Evolutionary conservation across 2,113 vertebrate species (phyloP).

Genomic region (human): DNA sequence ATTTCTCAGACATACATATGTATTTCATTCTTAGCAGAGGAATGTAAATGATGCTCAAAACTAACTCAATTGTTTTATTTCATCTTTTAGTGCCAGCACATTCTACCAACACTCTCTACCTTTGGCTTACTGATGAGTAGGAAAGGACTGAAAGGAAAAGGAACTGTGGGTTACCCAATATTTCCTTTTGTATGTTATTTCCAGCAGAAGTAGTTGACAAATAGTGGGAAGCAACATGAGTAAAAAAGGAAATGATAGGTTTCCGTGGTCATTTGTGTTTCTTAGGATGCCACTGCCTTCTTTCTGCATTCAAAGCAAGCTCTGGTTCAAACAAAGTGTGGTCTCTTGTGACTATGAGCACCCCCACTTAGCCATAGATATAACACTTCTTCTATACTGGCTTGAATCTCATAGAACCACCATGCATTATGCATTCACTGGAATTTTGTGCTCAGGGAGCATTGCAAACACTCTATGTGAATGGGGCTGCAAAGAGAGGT

Average conservation of each 20-base stretch:
- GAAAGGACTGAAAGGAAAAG: background rate
- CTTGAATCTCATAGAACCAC: background rate
- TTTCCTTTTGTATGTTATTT: conserved; percentile 5
- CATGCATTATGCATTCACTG: background rate
- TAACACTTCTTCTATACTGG: background rate
- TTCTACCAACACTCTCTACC: background rate
- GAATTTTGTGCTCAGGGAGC: background rate
- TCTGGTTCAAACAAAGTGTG: background rate
- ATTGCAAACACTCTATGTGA: background rate
- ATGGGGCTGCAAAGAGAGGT: background rate
- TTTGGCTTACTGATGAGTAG: background rate
- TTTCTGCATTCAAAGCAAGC: background rate
- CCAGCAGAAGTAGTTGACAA: background rate
- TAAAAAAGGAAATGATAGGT: background rate
- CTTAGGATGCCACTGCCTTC: background rate
- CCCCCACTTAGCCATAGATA: background rate
- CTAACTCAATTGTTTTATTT: background rate
- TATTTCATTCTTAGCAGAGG: background rate
- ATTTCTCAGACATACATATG: background rate
- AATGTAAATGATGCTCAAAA: background rate
- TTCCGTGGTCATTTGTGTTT: background rate
- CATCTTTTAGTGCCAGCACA: background rate
- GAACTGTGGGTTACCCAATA: background rate
- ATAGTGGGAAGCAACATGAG: background rate
- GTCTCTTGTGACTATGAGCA: background rate